These are phyloP conservation scores for Chrysolina oricalcia DNA, from an alignment of 2,888 invertebrate genomes.

Conservation along the genomic window DNA sequence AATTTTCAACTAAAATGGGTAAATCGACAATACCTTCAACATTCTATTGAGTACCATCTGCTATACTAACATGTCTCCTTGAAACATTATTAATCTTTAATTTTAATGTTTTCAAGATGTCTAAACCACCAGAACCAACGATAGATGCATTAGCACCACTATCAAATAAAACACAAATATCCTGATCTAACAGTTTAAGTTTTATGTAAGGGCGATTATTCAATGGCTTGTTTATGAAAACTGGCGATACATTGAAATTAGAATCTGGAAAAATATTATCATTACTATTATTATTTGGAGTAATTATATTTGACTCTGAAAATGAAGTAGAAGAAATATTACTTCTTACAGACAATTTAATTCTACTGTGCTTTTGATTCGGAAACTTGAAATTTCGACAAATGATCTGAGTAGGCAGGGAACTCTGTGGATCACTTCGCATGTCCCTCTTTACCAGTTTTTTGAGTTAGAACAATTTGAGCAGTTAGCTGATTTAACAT, in stretches of 20 bases:
- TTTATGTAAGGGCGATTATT: slow-evolving; percentile 19
- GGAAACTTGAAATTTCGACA: background rate
- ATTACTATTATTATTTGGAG: too few species aligned
- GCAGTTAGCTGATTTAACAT: background rate
- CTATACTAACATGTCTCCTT: slow-evolving; percentile 24
- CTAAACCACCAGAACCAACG: slow-evolving; percentile 18
- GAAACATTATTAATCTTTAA: background rate
- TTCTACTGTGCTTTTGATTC: background rate
- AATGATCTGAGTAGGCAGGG: background rate
- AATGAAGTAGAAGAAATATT: too few species aligned
- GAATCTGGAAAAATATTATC: background rate
- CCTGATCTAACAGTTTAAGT: slow-evolving; percentile 1
- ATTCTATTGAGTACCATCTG: slow-evolving; percentile 24
- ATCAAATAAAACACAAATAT: slow-evolving; percentile 26
- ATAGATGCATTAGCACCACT: slow-evolving; percentile 19
- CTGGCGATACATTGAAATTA: background rate
- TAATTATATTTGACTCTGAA: background rate
- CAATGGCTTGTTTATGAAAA: background rate
- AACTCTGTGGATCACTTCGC: slow-evolving; percentile 3
- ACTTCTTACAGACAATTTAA: too few species aligned
- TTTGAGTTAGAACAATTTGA: background rate
- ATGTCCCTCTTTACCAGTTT: slow-evolving; percentile 4
- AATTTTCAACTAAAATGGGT: slow-evolving; percentile 19
- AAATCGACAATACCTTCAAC: slow-evolving; percentile 9
- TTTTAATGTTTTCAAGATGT: slow-evolving; percentile 16